Evolutionary conservation across 2,888 invertebrate genomes (phyloP), one percentile per base, ranked within the genome.

Genomic region (Troides aeacus): DNA sequence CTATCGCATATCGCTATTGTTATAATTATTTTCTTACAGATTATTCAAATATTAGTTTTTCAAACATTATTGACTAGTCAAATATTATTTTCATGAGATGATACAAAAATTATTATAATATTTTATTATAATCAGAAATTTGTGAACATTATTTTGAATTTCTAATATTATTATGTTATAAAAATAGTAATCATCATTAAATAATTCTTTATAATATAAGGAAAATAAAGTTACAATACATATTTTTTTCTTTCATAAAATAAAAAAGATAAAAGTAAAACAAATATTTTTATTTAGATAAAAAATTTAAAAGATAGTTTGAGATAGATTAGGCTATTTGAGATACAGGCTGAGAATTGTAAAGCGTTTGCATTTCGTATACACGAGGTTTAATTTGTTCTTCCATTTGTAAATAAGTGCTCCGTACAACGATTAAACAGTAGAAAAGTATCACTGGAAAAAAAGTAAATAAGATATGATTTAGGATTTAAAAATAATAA

Each of bases 341-440:
- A 2, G 88, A 86, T 7, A 81, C 68, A 70, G 74, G 82, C 53
- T 79, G 81, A 15, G 85, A 79, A 59, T 78, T 85, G 63, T 87
- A 82, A 1, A 88, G 77, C 12, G 80, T 84, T 62, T 86, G 84
- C 83, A 92, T 81, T 79, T 91, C 89, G 65, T 83, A 83, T 0
- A 75, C 75, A 8, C 78, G 79, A 1, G 87, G 85, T 56, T 85
- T 89, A 63, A 79, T 82, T 59, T 74, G 75, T 67, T 89, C 91
- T 69, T 88, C 90, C 76, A 91, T 82, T 62, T 89, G 82, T 62
- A 89, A 74, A 71, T 84, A 87, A 0, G 86, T 80, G 74, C 91
- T 92, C 64, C 88, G 78, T 2, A 91, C 88, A 23, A 90, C 79
- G 2, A 90, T 70, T 42, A 90, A 77, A 74, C 84, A 86, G 73